These are phyloP conservation scores for Scaptomyza montana DNA, from an alignment of 1,140 invertebrate genomes.

Conservation along the genomic window DNA sequence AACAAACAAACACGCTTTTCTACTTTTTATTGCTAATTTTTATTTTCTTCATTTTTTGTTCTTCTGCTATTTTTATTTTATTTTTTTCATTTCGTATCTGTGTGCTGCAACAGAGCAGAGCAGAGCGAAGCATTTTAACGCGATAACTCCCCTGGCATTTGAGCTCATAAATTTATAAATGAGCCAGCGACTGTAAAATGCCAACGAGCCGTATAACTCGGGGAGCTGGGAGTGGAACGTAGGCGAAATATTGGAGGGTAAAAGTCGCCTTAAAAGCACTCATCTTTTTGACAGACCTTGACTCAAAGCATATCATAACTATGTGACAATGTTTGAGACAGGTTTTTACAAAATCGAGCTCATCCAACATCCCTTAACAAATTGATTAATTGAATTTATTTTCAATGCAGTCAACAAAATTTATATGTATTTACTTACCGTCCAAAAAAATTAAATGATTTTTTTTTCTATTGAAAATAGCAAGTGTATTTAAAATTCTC, in stretches of 20 bases:
- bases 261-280: conserved; percentile 69
- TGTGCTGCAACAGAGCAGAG: conserved; percentile 32
- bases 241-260: conserved; percentile 26
- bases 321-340: not conserved
- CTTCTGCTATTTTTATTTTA: conserved; percentile 1
- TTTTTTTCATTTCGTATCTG: conserved; percentile 46
- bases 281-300: conserved; percentile 53
- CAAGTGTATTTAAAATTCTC: conserved; percentile 38
- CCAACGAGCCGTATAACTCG: conserved; percentile 74
- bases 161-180: conserved; percentile 82
- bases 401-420: not conserved
- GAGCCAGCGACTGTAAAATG: conserved; percentile 79
- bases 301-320: conserved; percentile 3
- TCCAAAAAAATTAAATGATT: too few relatives aligned
- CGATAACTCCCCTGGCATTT: conserved; percentile 81
- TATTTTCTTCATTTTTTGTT: conserved; percentile 61
- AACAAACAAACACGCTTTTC: conserved; percentile 82
- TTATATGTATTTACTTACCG: not conserved
- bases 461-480: too few relatives aligned
- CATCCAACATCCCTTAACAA: not conserved
- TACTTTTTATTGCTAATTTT: conserved; percentile 82
- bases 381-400: too few relatives aligned
- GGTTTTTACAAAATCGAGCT: not conserved
- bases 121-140: conserved; percentile 71
- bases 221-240: conserved; percentile 12